phyloP scores from a whole-genome alignment of 2,888 invertebrate genomes.

The Pseudeuparius sepicola region DNA sequence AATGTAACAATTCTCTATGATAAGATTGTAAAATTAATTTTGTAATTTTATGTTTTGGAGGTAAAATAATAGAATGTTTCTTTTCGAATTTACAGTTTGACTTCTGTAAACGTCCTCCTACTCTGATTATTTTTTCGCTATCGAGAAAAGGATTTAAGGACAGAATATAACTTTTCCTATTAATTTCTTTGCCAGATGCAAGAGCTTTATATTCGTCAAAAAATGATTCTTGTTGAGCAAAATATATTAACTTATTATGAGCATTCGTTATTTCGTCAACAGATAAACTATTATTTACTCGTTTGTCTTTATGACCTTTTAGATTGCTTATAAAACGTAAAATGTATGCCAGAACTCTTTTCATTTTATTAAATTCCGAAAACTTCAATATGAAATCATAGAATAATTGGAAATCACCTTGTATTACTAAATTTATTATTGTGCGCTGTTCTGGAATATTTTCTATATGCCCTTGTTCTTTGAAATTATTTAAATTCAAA shows the following conservation, averaged over 20 bases:
- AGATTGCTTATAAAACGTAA: not conserved
- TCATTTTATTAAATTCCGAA: constrained; percentile 1
- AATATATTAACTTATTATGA: not conserved
- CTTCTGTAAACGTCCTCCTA: constrained; percentile 24
- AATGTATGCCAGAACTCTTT: not conserved
- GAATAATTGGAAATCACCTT: too few relatives aligned
- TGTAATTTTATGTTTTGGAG: constrained; percentile 13
- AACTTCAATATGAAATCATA: not conserved
- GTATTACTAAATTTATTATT: too few relatives aligned
- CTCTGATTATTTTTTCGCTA: constrained; percentile 24
- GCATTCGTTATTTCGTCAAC: not conserved
- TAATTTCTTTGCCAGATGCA: not conserved
- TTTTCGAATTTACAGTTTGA: constrained; percentile 9
- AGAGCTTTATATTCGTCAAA: constrained; percentile 1
- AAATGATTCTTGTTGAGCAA: not conserved
- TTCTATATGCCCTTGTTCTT: not conserved
- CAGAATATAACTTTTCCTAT: constrained; percentile 8
- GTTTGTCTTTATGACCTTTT: too few relatives aligned
- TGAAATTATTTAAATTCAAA: not conserved
- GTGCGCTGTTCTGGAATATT: constrained; percentile 5
- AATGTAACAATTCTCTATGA: constrained; percentile 10
- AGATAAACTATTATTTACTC: too few relatives aligned
- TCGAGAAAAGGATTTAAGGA: constrained; percentile 13
- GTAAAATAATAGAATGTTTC: constrained; percentile 25
- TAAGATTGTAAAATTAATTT: constrained; percentile 8